Base-by-base conservation (phyloP, 1,140 invertebrate species). In the Aradophagus sp. region DNA sequence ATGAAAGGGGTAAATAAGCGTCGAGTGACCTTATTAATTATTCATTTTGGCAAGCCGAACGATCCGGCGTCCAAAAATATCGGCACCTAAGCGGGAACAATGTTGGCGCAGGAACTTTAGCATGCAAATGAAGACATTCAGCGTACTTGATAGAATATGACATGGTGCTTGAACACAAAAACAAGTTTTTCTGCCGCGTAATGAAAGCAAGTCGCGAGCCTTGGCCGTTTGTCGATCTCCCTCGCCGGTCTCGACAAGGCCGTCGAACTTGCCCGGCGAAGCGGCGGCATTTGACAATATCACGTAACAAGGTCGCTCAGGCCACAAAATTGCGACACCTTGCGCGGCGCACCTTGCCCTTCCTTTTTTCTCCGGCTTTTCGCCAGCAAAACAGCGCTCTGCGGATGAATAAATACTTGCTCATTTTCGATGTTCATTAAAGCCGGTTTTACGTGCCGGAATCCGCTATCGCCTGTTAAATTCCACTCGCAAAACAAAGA, bases 391-490 rank as follows among this genome's bases (percentile, higher is more conserved):
- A n/a, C n/a, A n/a, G n/a, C n/a, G n/a, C n/a, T n/a, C n/a, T n/a
- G n/a, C n/a, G n/a, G 77, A 80, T 80, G 79, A 80, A 80, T 80
- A 80, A 78, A 80, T 80, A 80, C 75, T 70, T 72, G 70, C 74
- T 81, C 79, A 80, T 81, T 79, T 77, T 74, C 76, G 72, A 52
- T 71, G 76, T 81, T 81, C 79, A 81, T 81, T 81, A 81, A 66
- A 76, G 36, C 8, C 53, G 32, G 48, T 48, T 12, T 13, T 67
- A 70, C 67, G 72, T 74, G 53, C 59, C 41, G 58, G 52, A 67
- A 73, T 68, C 52, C 41, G 20, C 39, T 41, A 19, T n/a, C 56
- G n/a, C n/a, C n/a, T n/a, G n/a, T n/a, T n/a, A n/a, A n/a, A n/a
- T n/a, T n/a, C 42, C 20, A 13, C 17, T 55, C 52, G 23, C 32